phyloP scores from a whole-genome alignment of 2,888 invertebrate species.

The Phyllotreta cruciferae region DNA sequence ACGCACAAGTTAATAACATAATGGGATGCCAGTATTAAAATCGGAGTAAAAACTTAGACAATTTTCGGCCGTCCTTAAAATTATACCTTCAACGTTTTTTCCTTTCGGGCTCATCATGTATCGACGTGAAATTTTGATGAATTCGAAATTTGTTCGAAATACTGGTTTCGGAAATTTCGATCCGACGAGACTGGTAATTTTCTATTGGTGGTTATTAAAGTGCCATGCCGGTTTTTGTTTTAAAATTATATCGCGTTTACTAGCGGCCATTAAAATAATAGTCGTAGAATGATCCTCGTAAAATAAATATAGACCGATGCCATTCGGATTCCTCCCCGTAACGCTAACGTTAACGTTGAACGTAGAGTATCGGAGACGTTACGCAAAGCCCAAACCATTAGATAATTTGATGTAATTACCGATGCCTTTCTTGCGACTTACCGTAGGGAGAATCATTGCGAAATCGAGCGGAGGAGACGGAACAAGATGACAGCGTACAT shows the following conservation, averaged over 20 bases:
- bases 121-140: slow-evolving; percentile 12
- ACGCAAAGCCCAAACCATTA: not conserved
- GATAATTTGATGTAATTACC: slow-evolving; percentile 52
- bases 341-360: not conserved
- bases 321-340: not conserved
- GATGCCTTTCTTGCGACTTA: slow-evolving; percentile 58
- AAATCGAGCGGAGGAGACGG: slow-evolving; percentile 96
- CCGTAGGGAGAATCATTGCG: slow-evolving; percentile 97
- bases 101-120: slow-evolving; percentile 4
- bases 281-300: slow-evolving; percentile 7
- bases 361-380: slow-evolving; percentile 7
- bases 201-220: slow-evolving; percentile 24
- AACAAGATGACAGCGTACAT: slow-evolving; percentile 99
- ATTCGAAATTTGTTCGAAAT: slow-evolving; percentile 17
- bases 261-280: slow-evolving; percentile 19
- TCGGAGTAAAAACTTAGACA: slow-evolving; percentile 33
- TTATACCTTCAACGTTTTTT: slow-evolving; percentile 22
- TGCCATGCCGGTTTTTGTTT: not conserved
- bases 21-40: slow-evolving; percentile 34
- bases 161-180: slow-evolving; percentile 23
- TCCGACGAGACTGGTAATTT: slow-evolving; percentile 16
- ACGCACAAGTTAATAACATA: slow-evolving; percentile 41
- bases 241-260: slow-evolving; percentile 23
- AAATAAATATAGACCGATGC: slow-evolving; percentile 9
- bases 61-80: slow-evolving; percentile 17